These are phyloP conservation scores for Muntiacus reevesi DNA, from an alignment of 2,113 vertebrate genomes.

Conservation along the genomic window DNA sequence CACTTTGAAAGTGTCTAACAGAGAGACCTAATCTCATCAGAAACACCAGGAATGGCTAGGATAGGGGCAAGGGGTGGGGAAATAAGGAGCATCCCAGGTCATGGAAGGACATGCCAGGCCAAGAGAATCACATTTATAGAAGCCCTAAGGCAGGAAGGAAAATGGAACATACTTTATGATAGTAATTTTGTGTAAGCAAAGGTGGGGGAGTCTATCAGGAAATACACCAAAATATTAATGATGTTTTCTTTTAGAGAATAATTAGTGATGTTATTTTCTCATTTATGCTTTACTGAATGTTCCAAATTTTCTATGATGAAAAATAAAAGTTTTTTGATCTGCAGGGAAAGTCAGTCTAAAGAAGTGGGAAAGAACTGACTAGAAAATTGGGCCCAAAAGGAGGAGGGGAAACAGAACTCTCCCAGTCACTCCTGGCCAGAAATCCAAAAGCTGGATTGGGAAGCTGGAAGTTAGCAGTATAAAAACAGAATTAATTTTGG, in stretches of 20 bases:
- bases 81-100: neutral
- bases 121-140: neutral
- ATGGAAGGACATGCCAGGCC: neutral
- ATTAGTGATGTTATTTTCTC: neutral
- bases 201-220: neutral
- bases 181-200: constrained; percentile 19
- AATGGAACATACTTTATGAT: neutral
- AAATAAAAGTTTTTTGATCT: neutral
- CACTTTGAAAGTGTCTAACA: neutral
- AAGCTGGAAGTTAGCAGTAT: neutral
- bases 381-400: neutral
- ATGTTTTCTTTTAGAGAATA: neutral
- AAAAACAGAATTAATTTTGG: neutral
- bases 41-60: neutral
- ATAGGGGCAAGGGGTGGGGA: neutral
- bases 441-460: neutral
- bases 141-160: neutral
- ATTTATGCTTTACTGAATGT: neutral
- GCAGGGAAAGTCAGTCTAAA: neutral
- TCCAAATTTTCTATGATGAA: constrained; percentile 6
- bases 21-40: neutral
- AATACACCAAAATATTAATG: neutral
- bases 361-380: neutral
- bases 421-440: neutral
- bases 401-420: neutral